These are phyloP conservation scores for Drosophila falleni DNA, from an alignment of 2,888 invertebrate genomes.

Conservation along the genomic window DNA sequence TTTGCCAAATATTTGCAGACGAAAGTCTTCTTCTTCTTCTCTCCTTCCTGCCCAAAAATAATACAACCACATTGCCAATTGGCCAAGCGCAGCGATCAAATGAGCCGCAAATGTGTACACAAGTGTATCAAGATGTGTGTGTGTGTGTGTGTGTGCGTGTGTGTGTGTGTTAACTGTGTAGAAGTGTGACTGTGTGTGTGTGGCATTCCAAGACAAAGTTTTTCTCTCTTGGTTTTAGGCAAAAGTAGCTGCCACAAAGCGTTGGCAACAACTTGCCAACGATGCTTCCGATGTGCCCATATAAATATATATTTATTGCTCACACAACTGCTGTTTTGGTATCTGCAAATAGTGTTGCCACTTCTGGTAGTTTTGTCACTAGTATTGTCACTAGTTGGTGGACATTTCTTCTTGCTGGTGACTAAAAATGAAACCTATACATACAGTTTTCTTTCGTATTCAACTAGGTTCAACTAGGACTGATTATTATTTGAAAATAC, in stretches of 20 bases:
- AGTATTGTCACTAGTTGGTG: neutral
- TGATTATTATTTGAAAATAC: too few relatives aligned
- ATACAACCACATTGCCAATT: conserved; percentile 57
- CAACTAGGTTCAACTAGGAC: too few relatives aligned
- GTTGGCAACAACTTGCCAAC: conserved; percentile 6
- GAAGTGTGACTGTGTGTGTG: neutral
- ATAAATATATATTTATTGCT: neutral
- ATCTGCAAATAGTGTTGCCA: too few relatives aligned
- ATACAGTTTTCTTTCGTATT: neutral
- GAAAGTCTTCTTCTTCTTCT: conserved; percentile 25
- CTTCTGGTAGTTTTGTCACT: too few relatives aligned
- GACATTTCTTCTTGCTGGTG: neutral
- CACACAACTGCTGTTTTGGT: conserved; percentile 4
- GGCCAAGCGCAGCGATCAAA: conserved; percentile 74
- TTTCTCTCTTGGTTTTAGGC: conserved; percentile 4
- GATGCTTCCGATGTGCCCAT: conserved; percentile 9
- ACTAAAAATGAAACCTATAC: neutral
- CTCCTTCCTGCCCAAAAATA: neutral
- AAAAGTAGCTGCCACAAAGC: conserved; percentile 10
- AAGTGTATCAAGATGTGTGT: conserved; percentile 43
- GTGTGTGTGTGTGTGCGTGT: conserved; percentile 4
- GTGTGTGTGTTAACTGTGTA: neutral
- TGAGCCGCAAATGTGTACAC: conserved; percentile 78
- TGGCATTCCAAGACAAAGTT: conserved; percentile 20
- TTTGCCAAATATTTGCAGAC: conserved; percentile 72